A percentile compares a stretch with the other conserved stretches of the same genome.
Evolutionary conservation across 2,888 invertebrate genomes (phyloP).

Genomic region (Conistra vaccinii): DNA sequence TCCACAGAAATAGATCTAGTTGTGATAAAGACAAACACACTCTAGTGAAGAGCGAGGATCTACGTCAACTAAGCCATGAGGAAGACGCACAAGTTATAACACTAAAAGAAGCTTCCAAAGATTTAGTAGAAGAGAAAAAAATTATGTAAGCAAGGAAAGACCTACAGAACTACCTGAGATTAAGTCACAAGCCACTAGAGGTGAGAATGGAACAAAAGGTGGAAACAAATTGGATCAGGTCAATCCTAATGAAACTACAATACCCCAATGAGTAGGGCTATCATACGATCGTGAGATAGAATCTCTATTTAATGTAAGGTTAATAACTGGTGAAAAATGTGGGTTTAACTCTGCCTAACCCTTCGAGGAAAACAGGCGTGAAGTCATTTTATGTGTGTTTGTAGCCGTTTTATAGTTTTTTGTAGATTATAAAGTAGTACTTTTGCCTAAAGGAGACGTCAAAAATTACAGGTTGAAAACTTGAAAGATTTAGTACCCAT

Average conservation of each 20-base stretch:
- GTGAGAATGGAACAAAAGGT: slow-evolving; percentile 16
- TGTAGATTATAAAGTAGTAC: not conserved
- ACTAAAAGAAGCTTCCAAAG: not conserved
- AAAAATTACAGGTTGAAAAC: not conserved
- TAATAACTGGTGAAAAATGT: not conserved
- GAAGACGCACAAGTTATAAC: not conserved
- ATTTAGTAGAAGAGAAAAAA: not conserved
- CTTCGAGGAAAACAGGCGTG: not conserved
- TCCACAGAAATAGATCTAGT: not conserved
- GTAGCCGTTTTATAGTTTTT: no score
- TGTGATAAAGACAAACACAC: not conserved
- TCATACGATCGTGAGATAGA: slow-evolving; percentile 21
- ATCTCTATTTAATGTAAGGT: not conserved
- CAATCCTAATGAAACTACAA: slow-evolving; percentile 21
- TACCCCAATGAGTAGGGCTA: not conserved
- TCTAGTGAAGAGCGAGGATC: not conserved
- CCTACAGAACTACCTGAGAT: not conserved
- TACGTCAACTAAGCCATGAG: not conserved
- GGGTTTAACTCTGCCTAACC: not conserved
- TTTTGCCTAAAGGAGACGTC: not conserved
- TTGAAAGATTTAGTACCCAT: not conserved
- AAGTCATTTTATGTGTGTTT: not conserved
- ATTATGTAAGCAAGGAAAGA: not conserved
- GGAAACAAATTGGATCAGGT: slow-evolving; percentile 5
- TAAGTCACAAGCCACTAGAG: not conserved